Evolutionary conservation across 2,113 vertebrate species (phyloP).

Genomic region (Columba janthina): DNA sequence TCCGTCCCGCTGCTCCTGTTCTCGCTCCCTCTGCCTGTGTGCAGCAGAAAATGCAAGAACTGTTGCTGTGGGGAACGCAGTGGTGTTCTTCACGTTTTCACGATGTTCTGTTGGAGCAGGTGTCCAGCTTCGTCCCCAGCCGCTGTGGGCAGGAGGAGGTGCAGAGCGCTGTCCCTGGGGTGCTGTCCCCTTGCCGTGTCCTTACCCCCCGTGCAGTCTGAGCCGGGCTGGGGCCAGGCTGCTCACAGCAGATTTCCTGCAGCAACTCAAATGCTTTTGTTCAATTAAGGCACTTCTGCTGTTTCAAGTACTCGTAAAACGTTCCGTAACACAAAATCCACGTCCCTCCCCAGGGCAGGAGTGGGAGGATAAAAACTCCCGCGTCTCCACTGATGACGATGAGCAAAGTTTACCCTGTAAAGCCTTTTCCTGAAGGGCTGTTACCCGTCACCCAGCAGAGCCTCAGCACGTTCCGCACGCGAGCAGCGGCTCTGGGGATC

Average conservation of each 20-base stretch:
- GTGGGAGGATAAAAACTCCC: neutral
- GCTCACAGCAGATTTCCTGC: neutral
- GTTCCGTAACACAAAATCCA: neutral
- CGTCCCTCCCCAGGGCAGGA: rapidly evolving
- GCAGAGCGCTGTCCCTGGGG: neutral
- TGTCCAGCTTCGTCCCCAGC: neutral
- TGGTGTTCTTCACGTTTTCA: neutral
- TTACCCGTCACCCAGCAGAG: neutral
- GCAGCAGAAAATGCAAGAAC: neutral
- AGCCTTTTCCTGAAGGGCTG: neutral
- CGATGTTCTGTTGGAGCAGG: neutral
- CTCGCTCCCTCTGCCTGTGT: neutral
- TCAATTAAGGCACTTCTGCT: neutral
- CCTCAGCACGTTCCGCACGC: neutral
- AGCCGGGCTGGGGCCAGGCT: neutral
- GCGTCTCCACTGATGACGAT: neutral
- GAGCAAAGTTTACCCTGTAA: neutral
- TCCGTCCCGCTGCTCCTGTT: neutral
- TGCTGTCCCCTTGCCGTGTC: neutral
- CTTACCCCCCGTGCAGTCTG: neutral
- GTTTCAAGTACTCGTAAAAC: neutral
- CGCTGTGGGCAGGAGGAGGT: neutral
- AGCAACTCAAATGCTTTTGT: neutral
- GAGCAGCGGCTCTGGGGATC: neutral
- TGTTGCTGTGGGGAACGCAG: neutral